Evolutionary conservation across 1,140 invertebrate species (phyloP), one percentile per base, ranked within the genome.

Genomic region (Aricia agestis): DNA sequence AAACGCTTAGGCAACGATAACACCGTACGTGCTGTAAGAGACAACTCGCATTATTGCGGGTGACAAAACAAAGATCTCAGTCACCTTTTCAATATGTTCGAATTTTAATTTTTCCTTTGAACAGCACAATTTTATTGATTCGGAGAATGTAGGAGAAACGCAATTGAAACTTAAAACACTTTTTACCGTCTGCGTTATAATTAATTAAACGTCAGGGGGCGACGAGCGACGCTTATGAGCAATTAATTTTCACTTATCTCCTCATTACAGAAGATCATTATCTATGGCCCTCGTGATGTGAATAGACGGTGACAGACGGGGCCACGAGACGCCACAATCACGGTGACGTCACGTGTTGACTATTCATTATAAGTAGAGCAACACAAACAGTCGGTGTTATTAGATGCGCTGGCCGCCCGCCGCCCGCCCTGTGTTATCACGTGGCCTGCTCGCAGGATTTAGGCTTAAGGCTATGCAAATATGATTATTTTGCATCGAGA

Each of bases 311-410:
- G 76, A 82, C 82, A 81, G 77, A 52, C 45, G 36, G 75, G 70
- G 71, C 83, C 80, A 82, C 84, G 86, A 83, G 86, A 84, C 82
- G 84, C 80, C 76, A 82, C 74, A 77, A 85, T 84, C 77, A 82
- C 81, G 78, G 81, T 82, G 77, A 81, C 78, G 78, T 74, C 72
- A 73, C 75, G 75, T 90, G 86, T 90, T 88, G 82, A 85, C 87
- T 85, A 87, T 87, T 87, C 84, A 87, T 88, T 86, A 88, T 81
- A 84, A 78, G 84, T 82, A 80, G 81, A 80, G 74, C 80, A 82
- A 85, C 69, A 81, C 80, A 89, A 88, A 86, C 82, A 85, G 82
- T 79, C 72, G 73, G 68, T 78, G 78, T 84, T 88, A 87, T 85
- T 83, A 82, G 74, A 82, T 81, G 31, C 25, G 25, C 2, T 69